phyloP scores from a whole-genome alignment of 2,113 vertebrate genomes.

The Ibidorhyncha struthersii region DNA sequence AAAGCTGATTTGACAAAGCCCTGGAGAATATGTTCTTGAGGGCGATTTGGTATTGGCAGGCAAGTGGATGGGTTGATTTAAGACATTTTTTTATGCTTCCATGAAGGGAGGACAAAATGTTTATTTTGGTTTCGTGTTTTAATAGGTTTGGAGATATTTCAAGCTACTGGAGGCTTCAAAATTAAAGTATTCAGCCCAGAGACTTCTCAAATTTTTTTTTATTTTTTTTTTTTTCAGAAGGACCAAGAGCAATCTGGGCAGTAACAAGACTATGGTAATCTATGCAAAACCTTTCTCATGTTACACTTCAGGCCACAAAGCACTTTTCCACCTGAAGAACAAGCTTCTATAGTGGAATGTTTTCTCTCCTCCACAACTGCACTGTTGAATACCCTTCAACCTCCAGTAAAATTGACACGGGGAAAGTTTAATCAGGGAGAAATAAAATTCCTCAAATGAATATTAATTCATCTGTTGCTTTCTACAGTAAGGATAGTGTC shows the following conservation, averaged over 20 bases:
- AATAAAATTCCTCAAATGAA: neutral
- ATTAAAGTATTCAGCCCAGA: conserved; percentile 24
- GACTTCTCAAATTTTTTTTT: neutral
- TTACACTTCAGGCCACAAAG: neutral
- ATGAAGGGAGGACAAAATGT: conserved; percentile 60
- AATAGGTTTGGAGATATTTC: conserved; percentile 66
- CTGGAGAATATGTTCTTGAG: conserved; percentile 52
- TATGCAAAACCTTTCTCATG: neutral
- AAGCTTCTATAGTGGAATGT: neutral
- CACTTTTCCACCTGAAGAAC: neutral
- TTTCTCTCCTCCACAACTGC: neutral
- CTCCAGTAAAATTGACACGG: neutral
- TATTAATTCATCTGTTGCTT: neutral
- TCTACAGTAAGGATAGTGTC: neutral
- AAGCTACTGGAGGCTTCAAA: conserved; percentile 62
- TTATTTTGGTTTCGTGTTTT: conserved; percentile 67
- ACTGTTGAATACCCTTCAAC: neutral
- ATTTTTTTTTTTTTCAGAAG: neutral
- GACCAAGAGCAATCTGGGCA: neutral
- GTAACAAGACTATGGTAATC: neutral
- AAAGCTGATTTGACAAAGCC: conserved; percentile 55
- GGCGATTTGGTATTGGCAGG: conserved; percentile 59
- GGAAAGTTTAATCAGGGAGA: neutral
- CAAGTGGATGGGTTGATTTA: conserved; percentile 36
- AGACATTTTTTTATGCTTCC: conserved; percentile 55